Evolutionary conservation across 2,113 vertebrate species (phyloP).

Genomic region (Nibea albiflora): DNA sequence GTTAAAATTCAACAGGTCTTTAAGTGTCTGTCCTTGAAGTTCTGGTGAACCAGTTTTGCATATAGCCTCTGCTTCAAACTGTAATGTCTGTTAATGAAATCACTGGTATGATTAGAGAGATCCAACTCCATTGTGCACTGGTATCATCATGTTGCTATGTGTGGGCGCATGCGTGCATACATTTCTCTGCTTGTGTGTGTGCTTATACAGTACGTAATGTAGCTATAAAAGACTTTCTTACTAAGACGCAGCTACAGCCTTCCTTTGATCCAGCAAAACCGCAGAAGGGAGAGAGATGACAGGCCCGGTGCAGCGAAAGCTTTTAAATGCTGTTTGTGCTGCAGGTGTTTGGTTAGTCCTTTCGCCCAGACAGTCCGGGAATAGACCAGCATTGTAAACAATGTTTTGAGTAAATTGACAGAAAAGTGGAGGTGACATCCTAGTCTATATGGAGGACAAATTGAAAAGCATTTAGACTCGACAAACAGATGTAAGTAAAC

Average conservation of each 20-base stretch:
- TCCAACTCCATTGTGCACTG: constrained; percentile 26
- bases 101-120: constrained; percentile 33
- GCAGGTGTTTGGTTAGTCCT: constrained; percentile 71
- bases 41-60: constrained; percentile 49
- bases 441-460: constrained; percentile 29
- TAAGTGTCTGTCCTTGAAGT: constrained; percentile 56
- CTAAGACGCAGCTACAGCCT: constrained; percentile 50
- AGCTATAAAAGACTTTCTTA: constrained; percentile 53
- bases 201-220: constrained; percentile 38
- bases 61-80: constrained; percentile 34
- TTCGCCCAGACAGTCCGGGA: constrained; percentile 36
- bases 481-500: constrained; percentile 33
- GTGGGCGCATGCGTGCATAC: constrained; percentile 14
- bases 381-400: constrained; percentile 48
- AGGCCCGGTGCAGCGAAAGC: constrained; percentile 68
- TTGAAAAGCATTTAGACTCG: constrained; percentile 22
- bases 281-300: constrained; percentile 60
- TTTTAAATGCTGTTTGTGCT: constrained; percentile 72
- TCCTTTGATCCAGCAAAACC: constrained; percentile 74
- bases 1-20: constrained; percentile 78
- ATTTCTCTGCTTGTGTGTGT: constrained; percentile 17
- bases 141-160: constrained; percentile 35
- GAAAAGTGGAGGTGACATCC: constrained; percentile 27
- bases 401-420: constrained; percentile 37
- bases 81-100: constrained; percentile 27